These are phyloP conservation scores for Hyles vespertilio DNA, from an alignment of 1,140 invertebrate genomes.

Conservation along the genomic window DNA sequence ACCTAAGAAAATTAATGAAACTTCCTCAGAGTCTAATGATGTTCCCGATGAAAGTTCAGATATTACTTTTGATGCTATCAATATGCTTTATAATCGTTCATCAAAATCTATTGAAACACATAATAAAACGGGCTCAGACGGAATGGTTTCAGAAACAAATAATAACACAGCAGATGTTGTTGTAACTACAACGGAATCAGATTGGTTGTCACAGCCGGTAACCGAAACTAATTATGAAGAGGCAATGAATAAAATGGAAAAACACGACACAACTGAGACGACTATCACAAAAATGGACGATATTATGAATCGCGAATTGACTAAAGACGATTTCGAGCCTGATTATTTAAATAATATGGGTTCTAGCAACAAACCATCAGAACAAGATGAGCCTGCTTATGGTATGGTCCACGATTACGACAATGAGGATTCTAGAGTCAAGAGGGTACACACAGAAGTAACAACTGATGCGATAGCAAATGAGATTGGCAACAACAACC, in stretches of 20 bases:
- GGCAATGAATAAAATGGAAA: constrained; percentile 41
- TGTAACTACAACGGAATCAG: constrained; percentile 43
- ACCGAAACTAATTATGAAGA: constrained; percentile 54
- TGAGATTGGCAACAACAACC: constrained; percentile 10
- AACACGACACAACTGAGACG: constrained; percentile 39
- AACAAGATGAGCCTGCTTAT: constrained; percentile 47
- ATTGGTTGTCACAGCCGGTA: constrained; percentile 54
- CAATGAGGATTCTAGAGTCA: constrained; percentile 48
- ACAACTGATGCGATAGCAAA: constrained; percentile 35
- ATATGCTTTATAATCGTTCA: constrained; percentile 48
- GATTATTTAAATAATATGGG: constrained; percentile 60
- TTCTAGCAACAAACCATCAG: constrained; percentile 40
- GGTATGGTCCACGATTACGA: constrained; percentile 61
- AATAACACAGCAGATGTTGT: constrained; percentile 23
- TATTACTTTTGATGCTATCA: constrained; percentile 51
- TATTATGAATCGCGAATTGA: constrained; percentile 39
- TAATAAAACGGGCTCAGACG: constrained; percentile 17
- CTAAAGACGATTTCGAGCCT: constrained; percentile 60
- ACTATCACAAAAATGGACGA: constrained; percentile 43
- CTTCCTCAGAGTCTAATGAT: constrained; percentile 20
- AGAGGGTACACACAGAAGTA: constrained; percentile 62
- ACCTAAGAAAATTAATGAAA: constrained; percentile 32
- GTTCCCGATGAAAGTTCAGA: constrained; percentile 36
- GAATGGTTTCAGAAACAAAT: constrained; percentile 20
- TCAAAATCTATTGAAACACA: constrained; percentile 47